Base-by-base conservation (phyloP, 1,140 invertebrate genomes). In the Meloidogyne floridensis region DNA sequence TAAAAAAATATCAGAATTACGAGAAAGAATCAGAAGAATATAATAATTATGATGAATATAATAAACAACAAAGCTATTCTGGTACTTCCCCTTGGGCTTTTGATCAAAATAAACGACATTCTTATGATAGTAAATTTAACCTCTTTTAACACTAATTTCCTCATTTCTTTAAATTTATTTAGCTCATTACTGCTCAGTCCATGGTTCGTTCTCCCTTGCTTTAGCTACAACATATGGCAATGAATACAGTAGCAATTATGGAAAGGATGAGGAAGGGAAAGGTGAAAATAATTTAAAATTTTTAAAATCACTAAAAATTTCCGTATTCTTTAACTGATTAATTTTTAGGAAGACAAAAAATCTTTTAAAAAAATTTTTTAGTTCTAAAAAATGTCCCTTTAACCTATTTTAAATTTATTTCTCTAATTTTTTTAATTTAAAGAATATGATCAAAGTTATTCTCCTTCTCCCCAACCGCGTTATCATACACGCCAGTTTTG, bases 171-270 rank as follows among this genome's bases (percentile, higher is more conserved):
- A 6, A 15, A 15, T 18, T 42, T 51, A 32, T 77, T 80, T 42
- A 82, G 81, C 73, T 72, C 77, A 82, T 54, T 82, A 82, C 47
- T 82, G 81, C 79, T 82, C 81, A 18, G 81, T 82, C n/a, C 81
- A 82, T 32, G 81, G 81, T 32, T 82, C 81, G 2, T 82, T 82
- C 9, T 69, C 81, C 3, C 43, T 82, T 18, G 81, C 81, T 43
- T 54, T 80, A 32, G 80, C 72, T 9, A 77, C 51, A 8, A 65
- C 10, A 15, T 15, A 3, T 65, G 70, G 43, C 13, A 32, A 32
- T 32, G 32, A 32, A 32, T 80, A 74, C 13, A 77, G 51, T 18
- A 56, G 51, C 6, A 65, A 65, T 65, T 65, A 65, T 65, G 59
- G 43, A 15, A 73, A 56, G 78, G 59, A 42, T 79, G 69, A 32